Percentiles rank a stretch among this genome's conserved stretches.
phyloP scores from a whole-genome alignment of 2,797 vertebrate genomes.

The Pangasius djambal region DNA sequence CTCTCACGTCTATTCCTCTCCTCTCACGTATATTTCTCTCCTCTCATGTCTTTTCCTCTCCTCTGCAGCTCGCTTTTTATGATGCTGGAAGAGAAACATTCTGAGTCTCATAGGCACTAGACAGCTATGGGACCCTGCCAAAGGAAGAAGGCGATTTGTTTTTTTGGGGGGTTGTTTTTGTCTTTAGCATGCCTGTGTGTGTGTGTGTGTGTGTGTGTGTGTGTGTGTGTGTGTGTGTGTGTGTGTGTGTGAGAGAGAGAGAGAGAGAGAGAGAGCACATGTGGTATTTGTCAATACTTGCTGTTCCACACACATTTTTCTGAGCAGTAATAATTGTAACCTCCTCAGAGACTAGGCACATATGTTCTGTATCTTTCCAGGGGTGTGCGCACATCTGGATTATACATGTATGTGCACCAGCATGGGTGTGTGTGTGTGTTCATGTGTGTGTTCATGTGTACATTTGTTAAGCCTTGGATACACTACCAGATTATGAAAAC shows the following conservation, averaged over 20 bases:
- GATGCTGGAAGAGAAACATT: background rate
- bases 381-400: background rate
- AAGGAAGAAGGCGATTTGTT: background rate
- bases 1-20: background rate
- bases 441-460: conserved; percentile 22
- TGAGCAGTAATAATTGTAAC: background rate
- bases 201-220: background rate
- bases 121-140: background rate
- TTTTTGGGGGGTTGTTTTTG: background rate
- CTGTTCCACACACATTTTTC: conserved; percentile 3
- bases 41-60: background rate
- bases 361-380: background rate
- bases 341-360: background rate
- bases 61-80: background rate
- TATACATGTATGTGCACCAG: background rate
- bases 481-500: background rate
- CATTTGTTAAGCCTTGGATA: background rate
- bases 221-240: conserved; percentile 5
- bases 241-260: background rate
- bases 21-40: background rate
- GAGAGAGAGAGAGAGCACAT: background rate
- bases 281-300: conserved; percentile 9
- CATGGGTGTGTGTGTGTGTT: background rate
- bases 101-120: background rate
- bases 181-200: background rate